phyloP scores from a whole-genome alignment of 2,797 vertebrate genomes.

The Lerista edwardsae region DNA sequence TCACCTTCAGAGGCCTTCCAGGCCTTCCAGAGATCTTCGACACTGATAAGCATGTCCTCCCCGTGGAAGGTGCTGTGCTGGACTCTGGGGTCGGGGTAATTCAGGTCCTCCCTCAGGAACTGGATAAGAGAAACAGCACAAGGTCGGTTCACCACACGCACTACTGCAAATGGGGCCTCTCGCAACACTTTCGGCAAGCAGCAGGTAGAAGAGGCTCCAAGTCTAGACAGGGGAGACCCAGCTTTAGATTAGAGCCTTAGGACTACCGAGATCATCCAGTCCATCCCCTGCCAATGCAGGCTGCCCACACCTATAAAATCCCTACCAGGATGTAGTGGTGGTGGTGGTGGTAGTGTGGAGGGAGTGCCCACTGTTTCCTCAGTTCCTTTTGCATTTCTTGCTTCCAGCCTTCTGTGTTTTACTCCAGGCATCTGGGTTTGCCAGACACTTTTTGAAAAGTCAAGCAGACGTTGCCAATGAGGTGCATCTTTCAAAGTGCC shows the following conservation, averaged over 20 bases:
- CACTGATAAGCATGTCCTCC: constrained; percentile 96
- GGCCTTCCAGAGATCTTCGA: constrained; percentile 95
- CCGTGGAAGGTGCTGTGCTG: constrained; percentile 98
- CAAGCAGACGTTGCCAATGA: neutral
- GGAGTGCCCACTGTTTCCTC: too few species aligned
- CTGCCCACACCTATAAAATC: too few species aligned
- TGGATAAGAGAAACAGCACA: constrained; percentile 63
- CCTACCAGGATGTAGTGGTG: too few species aligned
- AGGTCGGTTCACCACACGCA: neutral
- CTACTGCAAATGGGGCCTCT: rapidly evolving
- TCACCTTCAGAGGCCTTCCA: constrained; percentile 97
- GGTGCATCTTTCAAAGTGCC: neutral
- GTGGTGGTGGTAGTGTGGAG: too few species aligned
- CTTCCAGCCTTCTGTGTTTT: neutral
- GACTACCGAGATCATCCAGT: too few species aligned
- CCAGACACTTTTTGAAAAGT: neutral
- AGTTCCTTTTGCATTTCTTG: neutral
- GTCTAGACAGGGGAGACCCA: neutral
- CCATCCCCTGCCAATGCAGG: too few species aligned
- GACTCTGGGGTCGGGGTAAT: constrained; percentile 97
- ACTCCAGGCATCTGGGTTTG: neutral
- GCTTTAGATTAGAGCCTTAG: neutral
- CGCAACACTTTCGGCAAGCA: neutral
- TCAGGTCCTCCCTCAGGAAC: constrained; percentile 97
- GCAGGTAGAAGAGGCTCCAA: neutral